Evolutionary conservation across 92 coral and sea anemone species (phyloP), one percentile per base, ranked within the genome.

Genomic region (Porites cylindrica): DNA sequence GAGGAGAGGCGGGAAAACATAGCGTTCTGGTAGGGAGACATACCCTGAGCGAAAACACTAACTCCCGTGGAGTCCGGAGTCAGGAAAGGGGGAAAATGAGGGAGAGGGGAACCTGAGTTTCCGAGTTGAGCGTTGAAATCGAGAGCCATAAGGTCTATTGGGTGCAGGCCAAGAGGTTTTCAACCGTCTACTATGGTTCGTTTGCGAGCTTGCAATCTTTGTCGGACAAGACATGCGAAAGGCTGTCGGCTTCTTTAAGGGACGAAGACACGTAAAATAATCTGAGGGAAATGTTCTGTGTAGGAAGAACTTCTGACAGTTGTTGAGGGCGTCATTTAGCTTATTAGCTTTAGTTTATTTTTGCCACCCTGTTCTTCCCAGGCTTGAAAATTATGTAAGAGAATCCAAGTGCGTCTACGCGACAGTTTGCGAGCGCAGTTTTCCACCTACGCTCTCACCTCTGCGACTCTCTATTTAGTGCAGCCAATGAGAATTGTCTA

Each of bases 351-450:
- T 23, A 23, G 29, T 26, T 26, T 26, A 26, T 26, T 26, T 1
- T 26, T 26, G 29, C 29, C 58, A 11, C 92, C 93, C 52, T 93
- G 92, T n/a, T 75, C 84, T 38, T 79, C 32, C 96, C 96, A 90
- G 47, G 94, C 84, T 6, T 81, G 88, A 8, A 88, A 75, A 2
- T 87, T 26, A 79, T 1, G 91, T 68, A 23, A 83, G 79, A 73
- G 50, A 63, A 63, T 93, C 92, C 26, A 75, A 70, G 92, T 13
- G 87, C 91, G 79, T 91, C 93, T 13, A 91, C 87, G 19, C 88
- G 87, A 67, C 79, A 53, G 79, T 88, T 93, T 5, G 63, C 43
- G 26, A 87, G 70, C 66, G 84, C 17, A 19, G 76, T 60, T 56
- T 75, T 60, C 11, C 84, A 84, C 10, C 58, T 7, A 26, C 29